Conservation (phyloP, 2,888 invertebrate species). For the Mythimna impura region DNA sequence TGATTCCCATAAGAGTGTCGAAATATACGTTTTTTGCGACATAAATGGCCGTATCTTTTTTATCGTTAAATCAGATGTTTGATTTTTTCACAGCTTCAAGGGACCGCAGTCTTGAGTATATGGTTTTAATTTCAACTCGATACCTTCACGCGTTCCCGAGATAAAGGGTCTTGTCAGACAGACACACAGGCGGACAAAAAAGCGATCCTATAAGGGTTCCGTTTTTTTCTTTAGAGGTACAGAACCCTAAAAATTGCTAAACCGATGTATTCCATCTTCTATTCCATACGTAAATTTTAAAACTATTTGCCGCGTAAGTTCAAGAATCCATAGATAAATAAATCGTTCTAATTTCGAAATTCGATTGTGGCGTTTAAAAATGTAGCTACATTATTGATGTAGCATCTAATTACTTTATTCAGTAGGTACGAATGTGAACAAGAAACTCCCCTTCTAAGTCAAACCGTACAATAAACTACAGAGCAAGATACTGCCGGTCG, state of each 20-base stretch:
- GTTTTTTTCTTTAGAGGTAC: no score
- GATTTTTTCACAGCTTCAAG: no score
- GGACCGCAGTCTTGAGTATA: no score
- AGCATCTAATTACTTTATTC: conserved; percentile 37
- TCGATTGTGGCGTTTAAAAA: neutral
- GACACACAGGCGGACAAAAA: no score
- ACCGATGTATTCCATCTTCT: conserved; percentile 42
- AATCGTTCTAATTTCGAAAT: conserved; percentile 36
- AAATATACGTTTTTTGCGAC: no score
- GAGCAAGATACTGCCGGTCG: conserved; percentile 51
- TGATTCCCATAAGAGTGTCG: no score
- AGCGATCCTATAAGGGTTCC: no score
- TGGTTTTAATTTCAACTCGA: no score
- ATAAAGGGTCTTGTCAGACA: no score
- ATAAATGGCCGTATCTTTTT: no score
- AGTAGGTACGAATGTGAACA: conserved; percentile 36
- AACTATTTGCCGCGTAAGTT: conserved; percentile 24
- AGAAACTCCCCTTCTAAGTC: conserved; percentile 49
- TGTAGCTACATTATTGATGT: conserved; percentile 2
- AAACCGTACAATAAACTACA: conserved; percentile 62
- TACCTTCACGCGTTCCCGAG: no score
- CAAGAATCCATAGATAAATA: conserved; percentile 15
- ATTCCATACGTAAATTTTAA: conserved; percentile 48
- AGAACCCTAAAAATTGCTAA: conserved; percentile 30
- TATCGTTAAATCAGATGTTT: no score